A percentile compares a stretch with the other conserved stretches of the same genome.
Evolutionary conservation across 2,888 invertebrate genomes (phyloP).

Genomic region (Capitulum mitella): DNA sequence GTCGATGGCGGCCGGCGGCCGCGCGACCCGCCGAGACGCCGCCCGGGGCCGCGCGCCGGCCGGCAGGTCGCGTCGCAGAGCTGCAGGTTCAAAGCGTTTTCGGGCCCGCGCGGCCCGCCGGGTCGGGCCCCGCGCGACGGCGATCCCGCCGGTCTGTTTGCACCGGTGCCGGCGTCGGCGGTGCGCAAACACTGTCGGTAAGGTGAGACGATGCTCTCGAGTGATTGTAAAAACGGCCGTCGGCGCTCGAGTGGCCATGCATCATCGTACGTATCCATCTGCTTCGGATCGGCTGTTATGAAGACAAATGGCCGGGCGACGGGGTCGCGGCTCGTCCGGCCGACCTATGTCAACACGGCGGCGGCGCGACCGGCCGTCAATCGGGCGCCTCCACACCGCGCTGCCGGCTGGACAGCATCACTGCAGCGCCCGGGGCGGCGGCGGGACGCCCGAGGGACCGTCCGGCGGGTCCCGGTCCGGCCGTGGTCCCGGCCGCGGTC

Average conservation of each 20-base stretch:
- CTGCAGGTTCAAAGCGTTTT: too few relatives aligned
- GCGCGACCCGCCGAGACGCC: not conserved
- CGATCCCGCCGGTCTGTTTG: not conserved
- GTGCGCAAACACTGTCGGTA: not conserved
- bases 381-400: not conserved
- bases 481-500: not conserved
- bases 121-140: not conserved
- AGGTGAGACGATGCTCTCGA: not conserved
- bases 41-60: too few relatives aligned
- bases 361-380: not conserved
- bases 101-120: not conserved
- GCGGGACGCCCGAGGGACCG: not conserved
- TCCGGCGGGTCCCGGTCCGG: not conserved
- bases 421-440: not conserved
- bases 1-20: not conserved
- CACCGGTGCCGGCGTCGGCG: not conserved
- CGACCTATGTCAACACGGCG: not conserved
- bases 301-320: slow-evolving; percentile 2
- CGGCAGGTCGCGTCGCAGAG: too few relatives aligned
- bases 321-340: not conserved
- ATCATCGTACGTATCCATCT: slow-evolving; percentile 9
- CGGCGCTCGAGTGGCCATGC: not conserved
- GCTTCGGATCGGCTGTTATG: not conserved
- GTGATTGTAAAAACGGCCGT: not conserved
- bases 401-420: not conserved